Evolutionary conservation across 2,113 vertebrate genomes (phyloP).

Genomic region (Panurus biarmicus): DNA sequence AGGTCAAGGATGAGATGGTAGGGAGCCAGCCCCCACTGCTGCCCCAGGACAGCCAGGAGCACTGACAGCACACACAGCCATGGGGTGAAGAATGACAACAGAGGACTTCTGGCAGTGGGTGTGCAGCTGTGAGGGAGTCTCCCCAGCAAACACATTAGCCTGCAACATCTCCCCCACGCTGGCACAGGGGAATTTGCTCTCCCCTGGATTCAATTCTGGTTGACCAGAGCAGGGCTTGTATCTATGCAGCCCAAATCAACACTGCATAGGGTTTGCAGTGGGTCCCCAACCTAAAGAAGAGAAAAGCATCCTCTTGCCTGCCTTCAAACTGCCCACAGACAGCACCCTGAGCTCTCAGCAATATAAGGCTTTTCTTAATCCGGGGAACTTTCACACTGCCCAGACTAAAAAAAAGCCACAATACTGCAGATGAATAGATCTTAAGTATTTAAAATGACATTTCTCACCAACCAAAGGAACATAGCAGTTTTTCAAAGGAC

Average conservation of each 20-base stretch:
- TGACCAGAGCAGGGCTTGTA: neutral
- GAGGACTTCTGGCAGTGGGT: neutral
- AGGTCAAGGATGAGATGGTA: neutral
- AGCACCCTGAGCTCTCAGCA: neutral
- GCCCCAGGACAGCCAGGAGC: neutral
- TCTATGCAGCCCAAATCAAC: neutral
- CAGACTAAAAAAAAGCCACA: neutral
- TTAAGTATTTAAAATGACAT: neutral
- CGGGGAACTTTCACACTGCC: neutral
- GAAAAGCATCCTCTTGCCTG: neutral
- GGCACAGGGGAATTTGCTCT: neutral
- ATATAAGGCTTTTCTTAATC: neutral
- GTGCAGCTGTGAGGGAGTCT: neutral
- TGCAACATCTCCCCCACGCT: neutral
- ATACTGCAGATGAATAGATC: neutral
- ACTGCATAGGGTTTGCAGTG: neutral
- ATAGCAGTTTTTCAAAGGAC: neutral
- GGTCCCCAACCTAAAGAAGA: neutral
- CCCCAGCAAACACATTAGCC: neutral
- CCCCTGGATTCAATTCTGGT: neutral
- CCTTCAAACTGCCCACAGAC: neutral
- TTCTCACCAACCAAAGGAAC: constrained; percentile 18
- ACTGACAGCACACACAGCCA: neutral
- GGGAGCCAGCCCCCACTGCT: neutral
- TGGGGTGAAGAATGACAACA: neutral